Evolutionary conservation across 2,797 vertebrate species (phyloP).

Genomic region (Cynodonichthys magdalenae): DNA sequence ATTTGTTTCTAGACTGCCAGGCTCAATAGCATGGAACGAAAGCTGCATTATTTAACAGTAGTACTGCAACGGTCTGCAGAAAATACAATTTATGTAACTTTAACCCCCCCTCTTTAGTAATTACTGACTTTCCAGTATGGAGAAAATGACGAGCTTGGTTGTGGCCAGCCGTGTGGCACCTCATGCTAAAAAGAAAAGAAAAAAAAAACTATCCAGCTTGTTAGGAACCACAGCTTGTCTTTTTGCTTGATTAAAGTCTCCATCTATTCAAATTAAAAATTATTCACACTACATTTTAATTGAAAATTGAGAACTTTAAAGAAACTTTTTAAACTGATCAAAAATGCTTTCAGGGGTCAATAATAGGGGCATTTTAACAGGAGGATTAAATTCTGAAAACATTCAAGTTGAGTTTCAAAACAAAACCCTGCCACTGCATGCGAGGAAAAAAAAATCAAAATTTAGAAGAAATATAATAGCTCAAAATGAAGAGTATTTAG

Average conservation of each 20-base stretch:
- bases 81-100: conserved; percentile 17
- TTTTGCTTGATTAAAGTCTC: conserved; percentile 56
- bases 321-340: neutral
- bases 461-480: too few relatives aligned
- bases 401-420: conserved; percentile 32
- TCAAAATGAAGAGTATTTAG: conserved; percentile 49
- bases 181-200: conserved; percentile 49
- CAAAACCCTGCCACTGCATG: conserved; percentile 12
- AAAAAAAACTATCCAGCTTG: conserved; percentile 46
- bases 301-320: conserved; percentile 1
- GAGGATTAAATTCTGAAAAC: conserved; percentile 29
- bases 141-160: conserved; percentile 57
- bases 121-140: conserved; percentile 25
- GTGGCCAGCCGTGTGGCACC: conserved; percentile 54
- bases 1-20: neutral
- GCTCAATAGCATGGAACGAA: neutral
- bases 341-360: conserved; percentile 23
- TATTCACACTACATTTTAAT: neutral
- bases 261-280: conserved; percentile 25
- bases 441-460: conserved; percentile 34
- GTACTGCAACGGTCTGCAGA: neutral
- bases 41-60: conserved; percentile 3
- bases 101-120: neutral
- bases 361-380: too few relatives aligned
- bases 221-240: conserved; percentile 63